Evolutionary conservation across 2,113 vertebrate species (phyloP).

Genomic region (Lamprotornis superbus): DNA sequence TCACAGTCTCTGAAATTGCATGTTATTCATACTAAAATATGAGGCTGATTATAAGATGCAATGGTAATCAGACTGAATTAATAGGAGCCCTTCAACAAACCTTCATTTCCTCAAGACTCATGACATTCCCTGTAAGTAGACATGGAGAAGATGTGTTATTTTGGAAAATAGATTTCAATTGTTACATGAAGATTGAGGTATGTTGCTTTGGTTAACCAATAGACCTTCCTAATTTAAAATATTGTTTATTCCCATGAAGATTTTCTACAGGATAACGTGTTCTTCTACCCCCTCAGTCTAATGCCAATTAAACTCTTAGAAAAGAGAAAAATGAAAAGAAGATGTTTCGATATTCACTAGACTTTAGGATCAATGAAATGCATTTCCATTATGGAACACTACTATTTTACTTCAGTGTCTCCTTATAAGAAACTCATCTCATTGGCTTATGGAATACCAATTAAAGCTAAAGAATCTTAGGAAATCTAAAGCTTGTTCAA

Average conservation of each 20-base stretch:
- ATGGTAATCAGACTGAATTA: constrained; percentile 75
- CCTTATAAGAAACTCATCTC: neutral
- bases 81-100: constrained; percentile 68
- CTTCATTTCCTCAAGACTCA: constrained; percentile 63
- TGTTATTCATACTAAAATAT: constrained; percentile 72
- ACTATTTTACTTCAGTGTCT: constrained; percentile 32
- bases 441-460: neutral
- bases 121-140: constrained; percentile 54
- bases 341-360: neutral
- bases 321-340: neutral
- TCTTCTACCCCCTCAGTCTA: neutral
- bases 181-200: constrained; percentile 19
- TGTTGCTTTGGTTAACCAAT: constrained; percentile 27
- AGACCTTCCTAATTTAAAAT: constrained; percentile 47
- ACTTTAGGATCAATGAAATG: constrained; percentile 14
- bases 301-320: neutral
- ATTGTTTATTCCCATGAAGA: neutral
- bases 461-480: neutral
- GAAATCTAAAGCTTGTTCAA: neutral
- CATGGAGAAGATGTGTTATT: neutral
- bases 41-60: constrained; percentile 74
- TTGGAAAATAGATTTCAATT: constrained; percentile 49
- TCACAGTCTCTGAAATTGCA: constrained; percentile 61
- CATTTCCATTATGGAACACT: neutral
- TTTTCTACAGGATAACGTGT: neutral